phyloP scores from a whole-genome alignment of 1,140 invertebrate genomes.

The Habropoda laboriosa region DNA sequence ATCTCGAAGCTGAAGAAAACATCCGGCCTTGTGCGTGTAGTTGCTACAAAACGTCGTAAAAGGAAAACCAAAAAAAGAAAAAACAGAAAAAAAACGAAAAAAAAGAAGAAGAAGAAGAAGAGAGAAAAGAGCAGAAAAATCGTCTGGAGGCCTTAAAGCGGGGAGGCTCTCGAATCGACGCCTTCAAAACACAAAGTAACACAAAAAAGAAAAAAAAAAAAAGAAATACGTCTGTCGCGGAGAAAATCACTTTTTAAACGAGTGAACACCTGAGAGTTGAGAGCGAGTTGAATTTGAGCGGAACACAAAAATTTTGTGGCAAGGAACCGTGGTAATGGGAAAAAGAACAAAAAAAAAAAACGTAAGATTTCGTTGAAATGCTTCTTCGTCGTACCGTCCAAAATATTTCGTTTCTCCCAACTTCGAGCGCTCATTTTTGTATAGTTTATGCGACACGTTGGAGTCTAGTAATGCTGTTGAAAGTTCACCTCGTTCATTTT shows the following conservation, averaged over 20 bases:
- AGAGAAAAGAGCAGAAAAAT: slow-evolving; percentile 1
- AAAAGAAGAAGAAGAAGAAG: slow-evolving; percentile 22
- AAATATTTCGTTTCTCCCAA: slow-evolving; percentile 72
- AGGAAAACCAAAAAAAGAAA: slow-evolving; percentile 7
- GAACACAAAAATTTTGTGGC: slow-evolving; percentile 59
- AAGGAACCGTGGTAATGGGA: slow-evolving; percentile 24
- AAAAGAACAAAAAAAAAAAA: too few relatives aligned
- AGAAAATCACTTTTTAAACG: not conserved
- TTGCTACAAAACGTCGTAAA: slow-evolving; percentile 1
- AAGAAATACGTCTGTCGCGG: not conserved
- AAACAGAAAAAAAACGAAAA: slow-evolving; percentile 1
- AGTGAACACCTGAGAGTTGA: slow-evolving; percentile 48
- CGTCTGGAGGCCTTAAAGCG: slow-evolving; percentile 31
- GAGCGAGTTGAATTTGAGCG: slow-evolving; percentile 59
- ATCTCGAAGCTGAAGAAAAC: not conserved
- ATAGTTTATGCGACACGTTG: slow-evolving; percentile 77
- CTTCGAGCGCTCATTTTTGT: slow-evolving; percentile 72
- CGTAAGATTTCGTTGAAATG: slow-evolving; percentile 65
- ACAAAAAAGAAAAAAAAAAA: too few relatives aligned
- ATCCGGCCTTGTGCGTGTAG: slow-evolving; percentile 26
- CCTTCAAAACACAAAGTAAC: slow-evolving; percentile 13
- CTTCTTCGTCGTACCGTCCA: slow-evolving; percentile 77
- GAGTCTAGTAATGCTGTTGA: slow-evolving; percentile 72
- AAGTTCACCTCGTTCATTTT: slow-evolving; percentile 71
- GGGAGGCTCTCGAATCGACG: slow-evolving; percentile 21